Evolutionary conservation across 2,797 vertebrate species (phyloP).

Genomic region (Natrix natrix): DNA sequence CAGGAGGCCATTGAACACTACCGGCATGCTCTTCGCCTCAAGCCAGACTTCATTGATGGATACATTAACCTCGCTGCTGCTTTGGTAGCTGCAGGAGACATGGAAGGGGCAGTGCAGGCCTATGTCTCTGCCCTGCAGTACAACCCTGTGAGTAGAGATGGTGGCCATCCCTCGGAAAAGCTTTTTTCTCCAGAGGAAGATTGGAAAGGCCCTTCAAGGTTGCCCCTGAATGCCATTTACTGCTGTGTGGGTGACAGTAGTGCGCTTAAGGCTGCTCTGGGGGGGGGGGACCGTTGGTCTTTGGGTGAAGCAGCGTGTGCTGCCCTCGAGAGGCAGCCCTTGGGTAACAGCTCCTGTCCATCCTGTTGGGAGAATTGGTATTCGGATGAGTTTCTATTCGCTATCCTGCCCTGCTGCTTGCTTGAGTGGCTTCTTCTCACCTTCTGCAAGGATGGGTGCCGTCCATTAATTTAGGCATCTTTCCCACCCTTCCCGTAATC

Average conservation of each 20-base stretch:
- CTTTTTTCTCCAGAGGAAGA: background rate
- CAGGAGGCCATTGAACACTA: slow-evolving; percentile 99
- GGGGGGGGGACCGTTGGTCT: background rate
- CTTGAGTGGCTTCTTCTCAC: background rate
- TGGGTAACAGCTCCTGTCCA: background rate
- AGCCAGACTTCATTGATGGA: slow-evolving; percentile 98
- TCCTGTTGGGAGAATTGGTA: background rate
- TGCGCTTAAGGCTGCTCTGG: background rate
- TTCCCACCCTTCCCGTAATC: too few relatives aligned
- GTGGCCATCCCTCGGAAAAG: background rate
- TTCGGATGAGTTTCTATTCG: background rate
- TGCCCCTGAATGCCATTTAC: background rate
- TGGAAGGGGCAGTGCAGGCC: slow-evolving; percentile 99
- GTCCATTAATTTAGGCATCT: background rate
- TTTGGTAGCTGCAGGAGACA: slow-evolving; percentile 96
- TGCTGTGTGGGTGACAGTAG: background rate
- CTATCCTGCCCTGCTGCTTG: background rate
- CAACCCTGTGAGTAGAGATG: slow-evolving; percentile 87
- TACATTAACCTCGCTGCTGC: slow-evolving; percentile 99
- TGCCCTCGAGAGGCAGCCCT: background rate
- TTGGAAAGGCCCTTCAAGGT: background rate
- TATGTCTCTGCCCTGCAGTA: slow-evolving; percentile 99
- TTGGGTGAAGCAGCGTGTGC: background rate
- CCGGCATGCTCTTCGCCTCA: slow-evolving; percentile 92
- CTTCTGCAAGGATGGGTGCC: background rate